phyloP scores from a whole-genome alignment of 2,797 vertebrate genomes.

The Cirrhinus mrigala region DNA sequence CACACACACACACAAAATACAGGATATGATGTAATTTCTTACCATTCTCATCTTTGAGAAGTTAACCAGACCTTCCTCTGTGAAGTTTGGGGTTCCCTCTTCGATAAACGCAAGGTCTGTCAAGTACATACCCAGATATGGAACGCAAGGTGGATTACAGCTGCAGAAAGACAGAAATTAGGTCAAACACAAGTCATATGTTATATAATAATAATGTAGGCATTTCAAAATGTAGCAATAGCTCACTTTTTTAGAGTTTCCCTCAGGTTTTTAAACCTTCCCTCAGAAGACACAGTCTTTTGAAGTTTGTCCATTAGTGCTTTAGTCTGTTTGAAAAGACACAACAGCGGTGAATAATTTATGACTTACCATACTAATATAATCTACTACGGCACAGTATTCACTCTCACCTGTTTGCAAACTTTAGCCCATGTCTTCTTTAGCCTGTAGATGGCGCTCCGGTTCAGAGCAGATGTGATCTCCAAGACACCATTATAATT shows the following conservation, averaged over 20 bases:
- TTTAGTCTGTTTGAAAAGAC: slow-evolving; percentile 83
- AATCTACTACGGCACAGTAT: background rate
- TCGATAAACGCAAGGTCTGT: slow-evolving; percentile 96
- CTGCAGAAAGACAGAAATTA: slow-evolving; percentile 69
- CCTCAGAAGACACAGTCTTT: slow-evolving; percentile 95
- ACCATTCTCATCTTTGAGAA: slow-evolving; percentile 99
- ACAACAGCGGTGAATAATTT: background rate
- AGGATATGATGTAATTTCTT: slow-evolving; percentile 52
- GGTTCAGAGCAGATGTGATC: slow-evolving; percentile 96
- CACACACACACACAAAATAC: no score
- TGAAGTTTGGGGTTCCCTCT: slow-evolving; percentile 96
- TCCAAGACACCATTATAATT: slow-evolving; percentile 97
- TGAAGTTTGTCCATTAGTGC: slow-evolving; percentile 97
- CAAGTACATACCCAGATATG: slow-evolving; percentile 97
- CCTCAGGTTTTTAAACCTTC: slow-evolving; percentile 97
- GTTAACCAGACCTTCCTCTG: slow-evolving; percentile 95
- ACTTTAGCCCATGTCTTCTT: slow-evolving; percentile 99
- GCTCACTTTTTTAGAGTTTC: slow-evolving; percentile 97
- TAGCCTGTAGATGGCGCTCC: slow-evolving; percentile 95
- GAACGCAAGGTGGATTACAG: slow-evolving; percentile 94
- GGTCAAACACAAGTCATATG: background rate
- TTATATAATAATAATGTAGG: background rate
- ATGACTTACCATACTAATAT: slow-evolving; percentile 5
- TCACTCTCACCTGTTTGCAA: slow-evolving; percentile 87
- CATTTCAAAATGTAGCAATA: background rate